Percentiles rank a stretch among this genome's conserved stretches.
phyloP scores from a whole-genome alignment of 2,888 invertebrate species.

The Nomada fabriciana region DNA sequence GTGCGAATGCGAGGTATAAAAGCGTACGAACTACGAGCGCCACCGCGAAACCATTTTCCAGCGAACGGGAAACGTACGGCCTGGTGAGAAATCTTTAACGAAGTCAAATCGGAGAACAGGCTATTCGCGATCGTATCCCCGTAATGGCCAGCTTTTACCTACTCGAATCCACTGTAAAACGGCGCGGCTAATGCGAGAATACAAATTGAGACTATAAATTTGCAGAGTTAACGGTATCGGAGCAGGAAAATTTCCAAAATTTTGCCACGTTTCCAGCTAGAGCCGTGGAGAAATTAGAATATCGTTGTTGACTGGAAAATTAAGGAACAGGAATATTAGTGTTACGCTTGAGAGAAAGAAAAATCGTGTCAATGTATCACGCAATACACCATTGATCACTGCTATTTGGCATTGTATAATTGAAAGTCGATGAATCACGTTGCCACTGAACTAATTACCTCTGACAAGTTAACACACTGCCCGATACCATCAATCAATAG shows the following conservation, averaged over 20 bases:
- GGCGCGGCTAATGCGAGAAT: slow-evolving; percentile 16
- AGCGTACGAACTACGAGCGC: not conserved
- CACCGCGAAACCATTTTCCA: slow-evolving; percentile 8
- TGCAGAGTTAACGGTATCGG: not conserved
- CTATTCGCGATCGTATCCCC: slow-evolving; percentile 6
- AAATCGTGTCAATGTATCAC: no score
- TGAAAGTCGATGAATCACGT: slow-evolving; percentile 45
- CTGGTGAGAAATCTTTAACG: slow-evolving; percentile 29
- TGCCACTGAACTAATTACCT: slow-evolving; percentile 47
- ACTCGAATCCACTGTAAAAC: slow-evolving; percentile 22
- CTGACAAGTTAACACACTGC: slow-evolving; percentile 35
- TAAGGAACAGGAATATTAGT: no score
- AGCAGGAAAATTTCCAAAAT: not conserved
- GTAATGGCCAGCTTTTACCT: slow-evolving; percentile 9
- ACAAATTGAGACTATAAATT: slow-evolving; percentile 18
- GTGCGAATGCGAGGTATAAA: slow-evolving; percentile 4
- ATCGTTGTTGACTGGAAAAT: no score
- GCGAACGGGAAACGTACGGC: slow-evolving; percentile 3
- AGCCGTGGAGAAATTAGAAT: no score
- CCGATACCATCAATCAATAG: slow-evolving; percentile 49
- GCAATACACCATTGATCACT: no score
- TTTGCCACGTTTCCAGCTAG: no score
- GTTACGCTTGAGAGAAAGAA: no score
- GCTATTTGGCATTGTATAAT: slow-evolving; percentile 35
- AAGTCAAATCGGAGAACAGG: slow-evolving; percentile 1